Conservation (phyloP, 2,113 vertebrate species). For the Chamaetylas fuelleborni region DNA sequence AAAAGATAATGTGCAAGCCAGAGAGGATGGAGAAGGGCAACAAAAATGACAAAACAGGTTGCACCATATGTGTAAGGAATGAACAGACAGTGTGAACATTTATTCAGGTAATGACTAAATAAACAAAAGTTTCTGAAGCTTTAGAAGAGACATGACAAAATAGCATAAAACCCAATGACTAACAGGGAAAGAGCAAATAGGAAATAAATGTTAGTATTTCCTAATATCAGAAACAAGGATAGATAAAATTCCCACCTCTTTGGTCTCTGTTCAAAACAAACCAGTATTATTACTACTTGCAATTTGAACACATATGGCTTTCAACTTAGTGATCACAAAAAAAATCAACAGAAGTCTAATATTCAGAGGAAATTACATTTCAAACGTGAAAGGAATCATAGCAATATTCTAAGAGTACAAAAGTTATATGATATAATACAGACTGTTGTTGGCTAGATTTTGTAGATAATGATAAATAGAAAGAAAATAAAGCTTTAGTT, state of each 20-base stretch:
- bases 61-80: fast-evolving
- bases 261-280: neutral
- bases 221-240: neutral
- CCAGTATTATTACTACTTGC: neutral
- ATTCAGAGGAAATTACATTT: neutral
- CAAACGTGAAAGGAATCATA: neutral
- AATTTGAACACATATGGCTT: neutral
- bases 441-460: neutral
- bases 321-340: neutral
- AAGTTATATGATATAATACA: neutral
- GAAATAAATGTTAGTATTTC: neutral
- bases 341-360: neutral
- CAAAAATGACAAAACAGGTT: neutral
- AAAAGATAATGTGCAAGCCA: neutral
- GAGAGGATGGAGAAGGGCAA: neutral
- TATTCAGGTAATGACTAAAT: neutral
- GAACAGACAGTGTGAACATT: neutral
- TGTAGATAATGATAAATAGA: neutral
- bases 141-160: neutral
- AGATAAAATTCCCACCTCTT: neutral
- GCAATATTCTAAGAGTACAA: neutral
- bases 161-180: neutral
- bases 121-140: neutral
- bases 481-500: neutral
- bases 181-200: neutral